phyloP scores from a whole-genome alignment of 53 echinoderm and acorn worm species.

The Zoroaster sp. region DNA sequence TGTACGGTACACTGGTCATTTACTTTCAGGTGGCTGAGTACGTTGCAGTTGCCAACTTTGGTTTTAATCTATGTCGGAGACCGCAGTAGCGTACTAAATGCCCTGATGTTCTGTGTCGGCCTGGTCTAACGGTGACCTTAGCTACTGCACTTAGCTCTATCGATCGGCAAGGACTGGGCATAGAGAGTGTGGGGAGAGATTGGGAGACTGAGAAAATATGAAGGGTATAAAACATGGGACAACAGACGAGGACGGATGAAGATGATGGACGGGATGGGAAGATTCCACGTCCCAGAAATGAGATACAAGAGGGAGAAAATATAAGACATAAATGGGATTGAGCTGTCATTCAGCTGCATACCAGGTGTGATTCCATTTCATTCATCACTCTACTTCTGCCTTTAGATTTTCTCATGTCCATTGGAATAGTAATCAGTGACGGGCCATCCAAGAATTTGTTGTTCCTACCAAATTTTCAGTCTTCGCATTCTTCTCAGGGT shows the following conservation, averaged over 20 bases:
- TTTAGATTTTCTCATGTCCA: too few species aligned
- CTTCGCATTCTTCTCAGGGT: too few species aligned
- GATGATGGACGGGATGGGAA: neutral
- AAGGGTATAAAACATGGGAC: constrained; percentile 7
- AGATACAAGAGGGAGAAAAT: neutral
- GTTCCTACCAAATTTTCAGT: neutral
- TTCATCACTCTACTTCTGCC: too few species aligned
- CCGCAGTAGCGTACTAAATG: constrained; percentile 27
- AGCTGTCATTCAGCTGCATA: neutral
- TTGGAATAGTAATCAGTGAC: neutral
- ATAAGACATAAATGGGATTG: constrained; percentile 5
- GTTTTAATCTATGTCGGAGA: constrained; percentile 55
- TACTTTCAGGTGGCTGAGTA: constrained; percentile 15
- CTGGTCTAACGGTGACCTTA: constrained; percentile 29
- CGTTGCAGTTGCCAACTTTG: constrained; percentile 15
- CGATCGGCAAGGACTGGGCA: constrained; percentile 21
- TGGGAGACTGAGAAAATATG: constrained; percentile 30
- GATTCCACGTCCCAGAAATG: neutral
- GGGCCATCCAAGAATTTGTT: neutral
- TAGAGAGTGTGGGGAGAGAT: neutral
- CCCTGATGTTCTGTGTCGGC: constrained; percentile 44
- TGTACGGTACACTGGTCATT: constrained; percentile 49
- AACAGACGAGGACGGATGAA: neutral
- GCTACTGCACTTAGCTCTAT: constrained; percentile 38
- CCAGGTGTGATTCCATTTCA: neutral